These are phyloP conservation scores for Phaonia tiefii DNA, from an alignment of 2,888 invertebrate species.

Conservation along the genomic window DNA sequence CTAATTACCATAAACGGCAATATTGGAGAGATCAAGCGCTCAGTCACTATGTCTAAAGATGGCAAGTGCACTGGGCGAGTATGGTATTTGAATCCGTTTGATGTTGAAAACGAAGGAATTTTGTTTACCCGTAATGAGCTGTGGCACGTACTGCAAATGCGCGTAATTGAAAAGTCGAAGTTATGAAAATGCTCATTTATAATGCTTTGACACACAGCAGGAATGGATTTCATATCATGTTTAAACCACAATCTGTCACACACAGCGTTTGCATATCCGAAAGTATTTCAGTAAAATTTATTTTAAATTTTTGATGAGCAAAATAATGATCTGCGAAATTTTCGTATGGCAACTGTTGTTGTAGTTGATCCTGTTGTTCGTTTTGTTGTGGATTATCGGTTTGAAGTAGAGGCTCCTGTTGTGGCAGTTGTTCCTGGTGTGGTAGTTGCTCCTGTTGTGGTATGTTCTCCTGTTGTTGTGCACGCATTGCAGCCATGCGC, in stretches of 20 bases:
- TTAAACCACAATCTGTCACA: slow-evolving; percentile 11
- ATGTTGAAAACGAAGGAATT: no score
- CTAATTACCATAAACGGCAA: slow-evolving; percentile 61
- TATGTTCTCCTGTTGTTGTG: no score
- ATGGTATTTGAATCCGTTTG: slow-evolving; percentile 42
- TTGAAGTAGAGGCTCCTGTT: not conserved
- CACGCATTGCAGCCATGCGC: no score
- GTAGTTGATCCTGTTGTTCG: no score
- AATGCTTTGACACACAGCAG: slow-evolving; percentile 17
- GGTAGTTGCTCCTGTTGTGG: no score
- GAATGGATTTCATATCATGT: slow-evolving; percentile 23
- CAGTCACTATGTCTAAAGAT: slow-evolving; percentile 39
- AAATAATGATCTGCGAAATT: not conserved
- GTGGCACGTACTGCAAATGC: slow-evolving; percentile 21
- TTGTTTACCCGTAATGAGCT: slow-evolving; percentile 29
- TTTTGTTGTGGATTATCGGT: no score
- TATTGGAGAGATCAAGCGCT: slow-evolving; percentile 52
- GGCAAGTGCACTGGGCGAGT: slow-evolving; percentile 59
- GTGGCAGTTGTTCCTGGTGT: not conserved
- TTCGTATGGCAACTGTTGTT: not conserved
- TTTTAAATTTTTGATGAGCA: not conserved
- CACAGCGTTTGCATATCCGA: no score
- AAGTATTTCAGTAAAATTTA: no score
- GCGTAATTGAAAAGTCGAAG: slow-evolving; percentile 4
- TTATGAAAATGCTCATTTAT: slow-evolving; percentile 28